Base-by-base conservation (phyloP, 2,888 invertebrate genomes). In the Poecilus cupreus region DNA sequence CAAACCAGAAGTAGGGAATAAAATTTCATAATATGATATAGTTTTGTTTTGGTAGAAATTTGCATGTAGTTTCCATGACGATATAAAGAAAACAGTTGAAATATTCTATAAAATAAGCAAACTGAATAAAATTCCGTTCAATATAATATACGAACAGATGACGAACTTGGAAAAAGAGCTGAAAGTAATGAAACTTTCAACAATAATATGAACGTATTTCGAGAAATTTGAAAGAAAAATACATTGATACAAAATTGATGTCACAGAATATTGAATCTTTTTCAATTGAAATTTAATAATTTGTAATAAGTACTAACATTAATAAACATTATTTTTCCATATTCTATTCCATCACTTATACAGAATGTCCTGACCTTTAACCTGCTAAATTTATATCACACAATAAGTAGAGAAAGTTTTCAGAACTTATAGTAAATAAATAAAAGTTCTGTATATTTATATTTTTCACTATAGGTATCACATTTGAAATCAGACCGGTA, bases 11-110 rank as follows among this genome's bases (percentile, higher is more conserved):
- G n/a, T n/a, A n/a, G n/a, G n/a, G n/a, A 39, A 11, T 43, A 43
- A 43, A 43, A 43, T 43, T 43, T 43, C n/a, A n/a, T 2, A 43
- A 43, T 8, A 43, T 43, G 10, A 43, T n/a, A 43, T 43, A 43
- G 11, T 43, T 57, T 24, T 57, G 57, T 60, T 60, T 20, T 60
- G 26, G 13, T 16, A 60, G 8, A 57, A 57, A 24, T 57, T 57
- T 24, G 3, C n/a, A 26, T 51, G 20, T 51, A 64, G 64, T 16
- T 57, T 32, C 37, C 18, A 16, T 3, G 26, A 8, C 5, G 13
- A 32, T 64, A 64, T 64, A 32, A 18, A 64, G 64, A 64, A 32
- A 64, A 32, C 37, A 32, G 3, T 64, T 57, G 24, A 57, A 24
- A 0, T 24, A n/a, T 57, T 37, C 37, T 37, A 64, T 64, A 64